Conservation (phyloP, 2,888 invertebrate genomes). For the Drosophila mimetica region DNA sequence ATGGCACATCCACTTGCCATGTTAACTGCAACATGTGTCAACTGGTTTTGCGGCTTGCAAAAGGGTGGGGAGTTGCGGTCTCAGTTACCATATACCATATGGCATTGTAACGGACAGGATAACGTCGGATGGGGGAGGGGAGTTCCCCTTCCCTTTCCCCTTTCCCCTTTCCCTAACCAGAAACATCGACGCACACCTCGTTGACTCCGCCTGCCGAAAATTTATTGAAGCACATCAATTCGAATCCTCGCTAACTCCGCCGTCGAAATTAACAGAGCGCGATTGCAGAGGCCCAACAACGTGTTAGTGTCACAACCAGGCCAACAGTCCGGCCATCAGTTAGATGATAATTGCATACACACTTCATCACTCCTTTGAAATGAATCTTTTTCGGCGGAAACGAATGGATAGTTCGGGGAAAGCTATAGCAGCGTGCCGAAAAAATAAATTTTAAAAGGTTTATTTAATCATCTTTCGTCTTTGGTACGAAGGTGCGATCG, state of each 20-base stretch:
- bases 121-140: neutral
- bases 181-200: constrained; percentile 16
- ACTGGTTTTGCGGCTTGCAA: constrained; percentile 48
- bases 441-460: too few species aligned
- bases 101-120: constrained; percentile 18
- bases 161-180: neutral
- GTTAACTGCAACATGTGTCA: constrained; percentile 67
- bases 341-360: constrained; percentile 31
- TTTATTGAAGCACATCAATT: constrained; percentile 55
- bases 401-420: neutral
- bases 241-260: constrained; percentile 28
- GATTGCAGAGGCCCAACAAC: constrained; percentile 17
- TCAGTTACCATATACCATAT: constrained; percentile 10
- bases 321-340: constrained; percentile 6
- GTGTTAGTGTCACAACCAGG: constrained; percentile 9
- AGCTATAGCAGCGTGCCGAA: too few species aligned
- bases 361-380: constrained; percentile 8
- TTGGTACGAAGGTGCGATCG: too few species aligned
- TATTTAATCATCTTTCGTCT: too few species aligned
- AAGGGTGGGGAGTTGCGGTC: constrained; percentile 25
- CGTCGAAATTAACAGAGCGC: constrained; percentile 21
- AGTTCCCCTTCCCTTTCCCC: too few species aligned
- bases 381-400: neutral
- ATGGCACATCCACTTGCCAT: constrained; percentile 33
- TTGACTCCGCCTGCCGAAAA: constrained; percentile 31